Conservation (phyloP, 1,140 invertebrate species). For the Formica selysi region DNA sequence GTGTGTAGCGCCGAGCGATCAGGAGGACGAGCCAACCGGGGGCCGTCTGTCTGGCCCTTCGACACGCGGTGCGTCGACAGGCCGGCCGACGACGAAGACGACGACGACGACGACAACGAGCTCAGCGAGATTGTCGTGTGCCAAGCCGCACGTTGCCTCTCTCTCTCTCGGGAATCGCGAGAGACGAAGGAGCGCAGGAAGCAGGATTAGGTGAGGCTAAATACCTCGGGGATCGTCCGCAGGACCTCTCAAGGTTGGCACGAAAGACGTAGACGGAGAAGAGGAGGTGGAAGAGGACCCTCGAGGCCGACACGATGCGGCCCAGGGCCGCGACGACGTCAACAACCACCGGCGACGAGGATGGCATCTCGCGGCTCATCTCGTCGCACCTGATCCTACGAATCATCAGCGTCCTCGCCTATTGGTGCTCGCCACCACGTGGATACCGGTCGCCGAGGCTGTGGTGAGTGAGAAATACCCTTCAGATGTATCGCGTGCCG, state of each 20-base stretch:
- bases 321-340: conserved; percentile 73
- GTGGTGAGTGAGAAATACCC: conserved; percentile 73
- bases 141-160: conserved; percentile 52
- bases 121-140: conserved; percentile 31
- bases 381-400: conserved; percentile 60
- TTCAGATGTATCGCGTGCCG: conserved; percentile 42
- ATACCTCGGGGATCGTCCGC: conserved; percentile 5
- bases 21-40: conserved; percentile 71
- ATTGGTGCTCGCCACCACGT: conserved; percentile 63
- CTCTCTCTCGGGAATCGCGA: conserved; percentile 21
- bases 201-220: not conserved
- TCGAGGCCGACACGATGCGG: conserved; percentile 67
- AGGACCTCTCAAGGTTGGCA: not conserved
- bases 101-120: not conserved
- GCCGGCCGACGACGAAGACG: conserved; percentile 57
- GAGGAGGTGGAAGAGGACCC: conserved; percentile 53
- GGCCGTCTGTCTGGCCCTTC: conserved; percentile 74
- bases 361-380: conserved; percentile 56
- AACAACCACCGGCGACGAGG: conserved; percentile 35
- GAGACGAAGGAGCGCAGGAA: not conserved
- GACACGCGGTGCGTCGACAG: conserved; percentile 72
- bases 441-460: conserved; percentile 70
- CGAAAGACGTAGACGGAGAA: conserved; percentile 2
- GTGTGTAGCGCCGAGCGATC: conserved; percentile 66
- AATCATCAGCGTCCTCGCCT: conserved; percentile 72